phyloP scores from a whole-genome alignment of 2,888 invertebrate species.

The Brachycybe producta region DNA sequence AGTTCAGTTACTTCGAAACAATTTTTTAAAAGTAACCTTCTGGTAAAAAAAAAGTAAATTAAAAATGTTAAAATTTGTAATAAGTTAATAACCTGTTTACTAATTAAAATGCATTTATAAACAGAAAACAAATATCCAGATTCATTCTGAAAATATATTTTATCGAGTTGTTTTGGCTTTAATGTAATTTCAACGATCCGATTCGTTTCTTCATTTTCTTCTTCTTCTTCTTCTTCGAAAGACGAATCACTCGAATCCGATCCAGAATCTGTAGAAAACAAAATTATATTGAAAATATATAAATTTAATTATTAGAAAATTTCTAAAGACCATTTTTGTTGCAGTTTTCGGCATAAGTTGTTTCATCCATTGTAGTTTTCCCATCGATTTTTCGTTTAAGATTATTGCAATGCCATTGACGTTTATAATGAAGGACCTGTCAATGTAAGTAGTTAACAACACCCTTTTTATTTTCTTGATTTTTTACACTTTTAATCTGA shows the following conservation, averaged over 20 bases:
- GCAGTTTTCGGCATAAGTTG: not conserved
- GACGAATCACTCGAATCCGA: conserved; percentile 36
- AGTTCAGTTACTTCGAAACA: conserved; percentile 1
- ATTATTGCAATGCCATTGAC: conserved; percentile 76
- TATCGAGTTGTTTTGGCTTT: conserved; percentile 47
- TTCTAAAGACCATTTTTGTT: no score
- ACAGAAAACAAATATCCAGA: conserved; percentile 56
- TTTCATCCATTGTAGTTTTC: conserved; percentile 34
- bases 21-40: no score
- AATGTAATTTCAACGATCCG: conserved; percentile 26
- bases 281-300: not conserved
- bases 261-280: conserved; percentile 40
- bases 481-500: not conserved
- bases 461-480: not conserved
- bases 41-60: not conserved
- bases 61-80: not conserved
- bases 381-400: conserved; percentile 55
- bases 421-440: conserved; percentile 48
- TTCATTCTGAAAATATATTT: conserved; percentile 57
- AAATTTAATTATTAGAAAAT: no score
- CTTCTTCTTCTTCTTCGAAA: conserved; percentile 43
- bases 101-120: conserved; percentile 56
- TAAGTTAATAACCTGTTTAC: conserved; percentile 40
- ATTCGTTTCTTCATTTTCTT: conserved; percentile 19
- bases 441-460: not conserved